phyloP scores from a whole-genome alignment of 2,113 vertebrate genomes.

The Carollia perspicillata region DNA sequence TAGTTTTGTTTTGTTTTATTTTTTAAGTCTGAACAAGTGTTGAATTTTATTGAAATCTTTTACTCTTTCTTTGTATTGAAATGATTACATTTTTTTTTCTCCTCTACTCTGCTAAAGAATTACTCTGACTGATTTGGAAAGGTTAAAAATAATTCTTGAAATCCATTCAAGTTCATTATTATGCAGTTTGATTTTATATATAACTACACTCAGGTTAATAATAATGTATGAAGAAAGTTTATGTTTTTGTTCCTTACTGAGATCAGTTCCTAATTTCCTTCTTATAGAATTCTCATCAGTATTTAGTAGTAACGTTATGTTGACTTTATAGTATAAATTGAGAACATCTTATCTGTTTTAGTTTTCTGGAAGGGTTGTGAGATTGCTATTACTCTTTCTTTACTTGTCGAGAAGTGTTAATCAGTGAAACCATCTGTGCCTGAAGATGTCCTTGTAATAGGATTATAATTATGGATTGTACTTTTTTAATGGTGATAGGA shows the following conservation, averaged over 20 bases:
- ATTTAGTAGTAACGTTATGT: neutral
- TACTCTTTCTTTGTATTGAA: neutral
- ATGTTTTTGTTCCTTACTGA: neutral
- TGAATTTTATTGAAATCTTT: neutral
- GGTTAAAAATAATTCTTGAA: neutral
- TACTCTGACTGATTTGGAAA: neutral
- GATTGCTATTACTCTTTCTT: neutral
- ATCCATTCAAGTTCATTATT: neutral
- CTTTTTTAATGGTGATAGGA: constrained; percentile 5
- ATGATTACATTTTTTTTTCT: neutral
- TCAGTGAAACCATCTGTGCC: neutral
- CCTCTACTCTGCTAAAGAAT: neutral
- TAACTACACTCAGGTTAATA: neutral
- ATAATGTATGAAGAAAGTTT: neutral
- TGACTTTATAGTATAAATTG: neutral
- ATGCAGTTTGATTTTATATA: neutral
- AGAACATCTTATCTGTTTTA: neutral
- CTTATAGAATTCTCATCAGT: neutral
- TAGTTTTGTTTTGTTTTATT: neutral
- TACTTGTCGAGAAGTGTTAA: neutral
- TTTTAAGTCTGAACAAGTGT: neutral
- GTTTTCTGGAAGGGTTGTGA: neutral
- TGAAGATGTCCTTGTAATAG: neutral
- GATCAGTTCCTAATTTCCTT: neutral
- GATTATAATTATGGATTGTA: constrained; percentile 32